Evolutionary conservation across 1,140 invertebrate genomes (phyloP).

Genomic region (Helicoverpa armigera): DNA sequence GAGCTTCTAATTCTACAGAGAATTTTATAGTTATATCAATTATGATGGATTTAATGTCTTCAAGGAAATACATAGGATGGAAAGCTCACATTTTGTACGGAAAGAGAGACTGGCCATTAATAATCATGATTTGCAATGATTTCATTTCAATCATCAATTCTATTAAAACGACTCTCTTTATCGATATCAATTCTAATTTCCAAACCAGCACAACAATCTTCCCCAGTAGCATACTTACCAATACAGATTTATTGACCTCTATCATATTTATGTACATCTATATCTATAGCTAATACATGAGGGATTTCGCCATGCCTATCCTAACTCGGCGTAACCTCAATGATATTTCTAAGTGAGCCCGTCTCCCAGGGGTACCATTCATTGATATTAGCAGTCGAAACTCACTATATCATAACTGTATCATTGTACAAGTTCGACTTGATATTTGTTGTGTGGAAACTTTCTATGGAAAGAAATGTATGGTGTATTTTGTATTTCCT

Average conservation of each 20-base stretch:
- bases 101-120: no score
- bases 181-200: background rate
- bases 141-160: background rate
- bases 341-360: slow-evolving; percentile 50
- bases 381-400: slow-evolving; percentile 61
- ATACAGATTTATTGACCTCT: slow-evolving; percentile 31
- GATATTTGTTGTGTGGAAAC: slow-evolving; percentile 36
- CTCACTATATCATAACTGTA: slow-evolving; percentile 51
- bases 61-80: no score
- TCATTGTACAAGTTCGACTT: slow-evolving; percentile 37
- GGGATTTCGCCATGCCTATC: slow-evolving; percentile 44
- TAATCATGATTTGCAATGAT: background rate
- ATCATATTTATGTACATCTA: slow-evolving; percentile 30
- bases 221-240: background rate
- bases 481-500: slow-evolving; percentile 9
- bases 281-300: slow-evolving; percentile 43
- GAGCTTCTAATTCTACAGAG: no score
- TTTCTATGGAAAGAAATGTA: slow-evolving; percentile 25
- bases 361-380: slow-evolving; percentile 48
- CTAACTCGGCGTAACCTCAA: slow-evolving; percentile 46
- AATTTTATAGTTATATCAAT: background rate
- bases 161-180: background rate
- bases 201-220: background rate
- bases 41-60: no score
- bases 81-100: no score